These are phyloP conservation scores for Petrophora chlorosata DNA, from an alignment of 2,888 invertebrate species.

Conservation along the genomic window DNA sequence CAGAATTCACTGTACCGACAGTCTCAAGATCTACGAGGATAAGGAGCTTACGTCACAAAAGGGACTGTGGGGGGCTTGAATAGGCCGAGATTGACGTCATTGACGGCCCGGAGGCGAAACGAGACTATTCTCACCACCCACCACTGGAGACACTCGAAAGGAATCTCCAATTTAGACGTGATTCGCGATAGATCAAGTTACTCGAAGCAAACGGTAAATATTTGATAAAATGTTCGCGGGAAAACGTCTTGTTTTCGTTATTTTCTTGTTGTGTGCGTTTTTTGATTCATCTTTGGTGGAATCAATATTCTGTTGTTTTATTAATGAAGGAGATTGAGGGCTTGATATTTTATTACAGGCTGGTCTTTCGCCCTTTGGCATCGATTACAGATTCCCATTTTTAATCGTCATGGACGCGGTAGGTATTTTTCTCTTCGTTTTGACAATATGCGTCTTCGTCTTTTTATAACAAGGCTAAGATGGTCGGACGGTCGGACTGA, in stretches of 20 bases:
- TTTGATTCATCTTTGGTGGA: neutral
- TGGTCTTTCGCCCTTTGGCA: no score
- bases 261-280: neutral
- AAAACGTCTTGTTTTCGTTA: neutral
- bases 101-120: constrained; percentile 30
- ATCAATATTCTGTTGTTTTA: no score
- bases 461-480: no score
- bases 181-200: constrained; percentile 32
- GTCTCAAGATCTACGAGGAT: constrained; percentile 4
- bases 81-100: constrained; percentile 31
- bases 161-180: constrained; percentile 26
- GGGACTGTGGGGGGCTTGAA: constrained; percentile 35
- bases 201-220: constrained; percentile 24
- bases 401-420: no score
- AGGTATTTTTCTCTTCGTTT: neutral
- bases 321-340: no score
- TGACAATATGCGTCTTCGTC: no score
- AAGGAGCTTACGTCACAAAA: constrained; percentile 35
- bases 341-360: no score
- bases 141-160: constrained; percentile 25
- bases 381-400: no score
- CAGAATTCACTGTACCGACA: neutral
- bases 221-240: constrained; percentile 9
- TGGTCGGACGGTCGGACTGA: no score
- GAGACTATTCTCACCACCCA: constrained; percentile 32